Evolutionary conservation across 2,888 invertebrate species (phyloP).

Genomic region (Melipona beecheii): DNA sequence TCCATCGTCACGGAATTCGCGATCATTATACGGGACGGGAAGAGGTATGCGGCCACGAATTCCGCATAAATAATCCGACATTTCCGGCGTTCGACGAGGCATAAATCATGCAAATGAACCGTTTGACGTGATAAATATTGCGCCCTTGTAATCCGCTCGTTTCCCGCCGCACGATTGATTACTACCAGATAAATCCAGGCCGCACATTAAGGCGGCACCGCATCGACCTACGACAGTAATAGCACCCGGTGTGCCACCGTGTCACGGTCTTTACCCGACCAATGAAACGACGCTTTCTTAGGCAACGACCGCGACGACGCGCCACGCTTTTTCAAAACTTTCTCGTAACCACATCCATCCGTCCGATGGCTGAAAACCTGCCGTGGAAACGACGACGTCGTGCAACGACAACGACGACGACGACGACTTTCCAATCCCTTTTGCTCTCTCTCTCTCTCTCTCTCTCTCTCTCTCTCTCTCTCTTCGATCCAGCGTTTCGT

Average conservation of each 20-base stretch:
- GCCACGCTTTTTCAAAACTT: constrained; percentile 78
- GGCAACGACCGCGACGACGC: constrained; percentile 74
- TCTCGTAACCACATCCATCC: constrained; percentile 73
- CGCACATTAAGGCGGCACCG: constrained; percentile 79
- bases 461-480: no score
- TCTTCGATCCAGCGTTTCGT: constrained; percentile 30
- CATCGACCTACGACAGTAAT: constrained; percentile 53
- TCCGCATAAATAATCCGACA: constrained; percentile 74
- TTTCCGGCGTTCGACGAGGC: constrained; percentile 74
- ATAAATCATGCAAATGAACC: constrained; percentile 83
- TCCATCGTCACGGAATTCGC: constrained; percentile 58
- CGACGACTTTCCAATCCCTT: constrained; percentile 52
- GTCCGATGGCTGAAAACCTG: constrained; percentile 70
- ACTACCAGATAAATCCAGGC: constrained; percentile 81
- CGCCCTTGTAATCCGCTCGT: constrained; percentile 74
- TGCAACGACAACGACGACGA: not conserved
- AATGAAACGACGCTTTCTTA: constrained; percentile 80
- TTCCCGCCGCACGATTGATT: constrained; percentile 80
- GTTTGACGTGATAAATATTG: constrained; percentile 83
- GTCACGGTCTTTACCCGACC: constrained; percentile 75
- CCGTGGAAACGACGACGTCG: constrained; percentile 69
- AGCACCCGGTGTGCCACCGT: constrained; percentile 16
- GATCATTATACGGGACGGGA: constrained; percentile 49
- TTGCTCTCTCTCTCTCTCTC: constrained; percentile 33
- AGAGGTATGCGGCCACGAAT: constrained; percentile 54